phyloP scores from a whole-genome alignment of 2,113 vertebrate species.

The Melanotaenia duboulayi region DNA sequence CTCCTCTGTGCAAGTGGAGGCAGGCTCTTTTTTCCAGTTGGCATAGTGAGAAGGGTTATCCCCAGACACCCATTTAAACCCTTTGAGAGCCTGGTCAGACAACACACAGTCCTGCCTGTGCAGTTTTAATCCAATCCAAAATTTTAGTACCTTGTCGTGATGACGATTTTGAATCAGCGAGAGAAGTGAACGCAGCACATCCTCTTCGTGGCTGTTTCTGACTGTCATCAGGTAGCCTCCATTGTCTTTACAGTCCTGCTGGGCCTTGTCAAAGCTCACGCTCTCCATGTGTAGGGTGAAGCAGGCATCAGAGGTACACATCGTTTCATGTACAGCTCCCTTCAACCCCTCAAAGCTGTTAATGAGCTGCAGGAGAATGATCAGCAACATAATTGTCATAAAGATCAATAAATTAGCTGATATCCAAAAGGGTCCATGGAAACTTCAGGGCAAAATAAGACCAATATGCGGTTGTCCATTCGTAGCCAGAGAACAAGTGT shows the following conservation, averaged over 20 bases:
- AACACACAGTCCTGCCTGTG: slow-evolving; percentile 55
- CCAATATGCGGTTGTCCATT: slow-evolving; percentile 34
- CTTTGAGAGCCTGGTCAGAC: slow-evolving; percentile 44
- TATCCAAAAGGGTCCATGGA: slow-evolving; percentile 1
- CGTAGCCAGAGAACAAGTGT: slow-evolving; percentile 41
- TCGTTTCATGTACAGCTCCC: slow-evolving; percentile 40
- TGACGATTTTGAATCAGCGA: slow-evolving; percentile 18
- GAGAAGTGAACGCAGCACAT: slow-evolving; percentile 62
- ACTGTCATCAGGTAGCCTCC: slow-evolving; percentile 80
- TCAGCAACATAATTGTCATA: slow-evolving; percentile 61
- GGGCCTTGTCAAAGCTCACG: slow-evolving; percentile 58
- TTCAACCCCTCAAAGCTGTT: slow-evolving; percentile 21
- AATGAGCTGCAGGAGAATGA: slow-evolving; percentile 67
- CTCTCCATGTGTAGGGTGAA: slow-evolving; percentile 68
- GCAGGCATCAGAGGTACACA: slow-evolving; percentile 74
- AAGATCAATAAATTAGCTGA: slow-evolving; percentile 18
- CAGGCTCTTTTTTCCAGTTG: slow-evolving; percentile 78
- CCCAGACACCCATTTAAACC: slow-evolving; percentile 79
- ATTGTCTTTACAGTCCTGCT: slow-evolving; percentile 53
- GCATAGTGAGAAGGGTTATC: slow-evolving; percentile 65
- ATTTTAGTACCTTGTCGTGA: background rate
- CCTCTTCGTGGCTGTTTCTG: slow-evolving; percentile 67
- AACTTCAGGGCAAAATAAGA: slow-evolving; percentile 16
- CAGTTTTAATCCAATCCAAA: slow-evolving; percentile 81
- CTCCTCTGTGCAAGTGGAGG: slow-evolving; percentile 73